These are phyloP conservation scores for Ormyrus thymus DNA, from an alignment of 2,888 invertebrate genomes.

Conservation along the genomic window DNA sequence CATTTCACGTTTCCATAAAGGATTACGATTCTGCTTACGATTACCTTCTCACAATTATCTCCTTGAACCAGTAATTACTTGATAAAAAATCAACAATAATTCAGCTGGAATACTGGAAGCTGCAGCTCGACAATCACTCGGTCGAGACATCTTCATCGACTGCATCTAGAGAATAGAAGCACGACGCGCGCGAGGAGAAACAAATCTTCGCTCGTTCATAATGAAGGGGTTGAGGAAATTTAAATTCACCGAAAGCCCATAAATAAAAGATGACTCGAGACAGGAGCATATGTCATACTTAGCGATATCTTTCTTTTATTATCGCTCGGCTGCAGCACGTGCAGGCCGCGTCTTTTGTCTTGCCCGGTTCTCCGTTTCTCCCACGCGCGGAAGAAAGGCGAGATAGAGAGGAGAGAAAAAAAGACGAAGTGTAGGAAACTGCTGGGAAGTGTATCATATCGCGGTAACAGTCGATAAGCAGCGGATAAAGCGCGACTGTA, in stretches of 20 bases:
- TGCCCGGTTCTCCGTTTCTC: background rate
- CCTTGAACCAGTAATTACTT: too few species aligned
- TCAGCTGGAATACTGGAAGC: too few species aligned
- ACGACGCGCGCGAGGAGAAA: too few species aligned
- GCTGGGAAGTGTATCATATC: constrained; percentile 51
- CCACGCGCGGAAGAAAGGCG: constrained; percentile 18
- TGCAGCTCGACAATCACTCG: too few species aligned
- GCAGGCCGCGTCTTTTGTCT: background rate
- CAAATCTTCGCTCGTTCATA: background rate
- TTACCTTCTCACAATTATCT: too few species aligned
- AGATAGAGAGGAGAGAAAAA: constrained; percentile 20
- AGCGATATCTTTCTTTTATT: constrained; percentile 24
- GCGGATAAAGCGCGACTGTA: constrained; percentile 35
- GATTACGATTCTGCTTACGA: too few species aligned
- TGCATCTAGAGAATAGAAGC: too few species aligned
- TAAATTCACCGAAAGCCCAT: background rate
- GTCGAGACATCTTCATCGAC: too few species aligned
- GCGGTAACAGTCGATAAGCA: constrained; percentile 3
- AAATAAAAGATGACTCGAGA: constrained; percentile 1
- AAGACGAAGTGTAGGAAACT: constrained; percentile 22
- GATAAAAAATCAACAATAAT: too few species aligned
- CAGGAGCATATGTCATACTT: constrained; percentile 15
- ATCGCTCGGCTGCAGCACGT: constrained; percentile 5
- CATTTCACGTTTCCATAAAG: too few species aligned
- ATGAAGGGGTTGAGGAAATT: background rate